A percentile compares a stretch with the other conserved stretches of the same genome.
phyloP scores from a whole-genome alignment of 2,797 vertebrate species.

The Pyrrhura leucotis region DNA sequence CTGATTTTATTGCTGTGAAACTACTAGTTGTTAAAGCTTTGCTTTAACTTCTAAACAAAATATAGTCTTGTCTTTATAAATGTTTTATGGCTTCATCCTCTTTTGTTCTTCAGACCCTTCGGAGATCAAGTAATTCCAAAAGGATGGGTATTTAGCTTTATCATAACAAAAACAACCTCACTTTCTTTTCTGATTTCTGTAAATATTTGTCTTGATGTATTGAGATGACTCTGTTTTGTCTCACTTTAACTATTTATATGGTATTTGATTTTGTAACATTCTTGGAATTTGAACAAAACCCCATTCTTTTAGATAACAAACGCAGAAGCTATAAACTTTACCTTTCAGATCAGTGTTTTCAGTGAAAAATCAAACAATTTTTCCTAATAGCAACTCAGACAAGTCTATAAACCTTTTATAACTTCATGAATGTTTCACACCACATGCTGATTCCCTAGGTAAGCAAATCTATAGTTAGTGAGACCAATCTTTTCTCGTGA shows the following conservation, averaged over 20 bases:
- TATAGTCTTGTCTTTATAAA: neutral
- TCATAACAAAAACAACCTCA: neutral
- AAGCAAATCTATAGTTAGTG: conserved; percentile 40
- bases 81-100: neutral
- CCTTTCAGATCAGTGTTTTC: neutral
- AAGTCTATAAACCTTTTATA: conserved; percentile 65
- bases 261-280: neutral
- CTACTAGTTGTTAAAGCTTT: neutral
- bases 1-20: neutral
- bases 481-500: conserved; percentile 59
- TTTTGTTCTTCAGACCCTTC: neutral
- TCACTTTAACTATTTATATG: neutral
- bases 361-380: neutral
- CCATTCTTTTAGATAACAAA: neutral
- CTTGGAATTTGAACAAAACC: neutral
- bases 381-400: conserved; percentile 15
- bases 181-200: neutral
- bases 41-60: neutral
- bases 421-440: conserved; percentile 73
- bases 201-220: neutral
- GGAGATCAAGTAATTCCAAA: neutral
- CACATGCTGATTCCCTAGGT: conserved; percentile 56
- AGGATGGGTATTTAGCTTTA: neutral
- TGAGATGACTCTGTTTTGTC: neutral
- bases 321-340: neutral